These are phyloP conservation scores for Platycheirus rosarum DNA, from an alignment of 2,888 invertebrate species.

Conservation along the genomic window DNA sequence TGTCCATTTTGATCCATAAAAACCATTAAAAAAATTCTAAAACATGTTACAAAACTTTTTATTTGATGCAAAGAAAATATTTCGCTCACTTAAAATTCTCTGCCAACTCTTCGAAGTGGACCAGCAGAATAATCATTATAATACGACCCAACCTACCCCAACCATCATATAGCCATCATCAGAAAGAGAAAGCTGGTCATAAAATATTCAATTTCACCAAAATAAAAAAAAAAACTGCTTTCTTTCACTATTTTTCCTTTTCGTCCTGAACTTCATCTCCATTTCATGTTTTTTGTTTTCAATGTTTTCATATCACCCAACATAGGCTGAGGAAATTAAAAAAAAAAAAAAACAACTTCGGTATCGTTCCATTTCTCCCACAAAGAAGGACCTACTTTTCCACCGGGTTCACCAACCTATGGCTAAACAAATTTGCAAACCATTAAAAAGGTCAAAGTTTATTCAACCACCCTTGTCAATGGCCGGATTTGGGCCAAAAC, in stretches of 20 bases:
- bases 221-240: conserved; percentile 25
- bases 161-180: too few species aligned
- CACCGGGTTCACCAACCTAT: conserved; percentile 63
- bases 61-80: too few species aligned
- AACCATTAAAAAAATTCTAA: too few species aligned
- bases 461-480: conserved; percentile 58
- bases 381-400: conserved; percentile 36
- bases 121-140: too few species aligned
- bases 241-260: conserved; percentile 7
- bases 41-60: too few species aligned
- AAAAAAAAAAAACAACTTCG: conserved; percentile 3
- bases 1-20: too few species aligned
- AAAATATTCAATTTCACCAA: conserved; percentile 19
- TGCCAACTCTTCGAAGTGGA: too few species aligned
- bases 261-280: conserved; percentile 28
- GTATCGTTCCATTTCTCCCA: conserved; percentile 17
- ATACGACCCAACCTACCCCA: too few species aligned
- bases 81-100: too few species aligned
- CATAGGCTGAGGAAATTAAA: neutral
- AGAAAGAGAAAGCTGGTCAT: conserved; percentile 31
- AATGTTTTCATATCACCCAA: conserved; percentile 16
- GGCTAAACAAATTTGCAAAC: conserved; percentile 68
- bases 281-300: neutral
- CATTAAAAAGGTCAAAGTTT: conserved; percentile 70
- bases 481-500: conserved; percentile 41